Percentiles rank a stretch among this genome's conserved stretches.
Conservation (phyloP, 2,888 invertebrate genomes). For the Danaus chrysippus region DNA sequence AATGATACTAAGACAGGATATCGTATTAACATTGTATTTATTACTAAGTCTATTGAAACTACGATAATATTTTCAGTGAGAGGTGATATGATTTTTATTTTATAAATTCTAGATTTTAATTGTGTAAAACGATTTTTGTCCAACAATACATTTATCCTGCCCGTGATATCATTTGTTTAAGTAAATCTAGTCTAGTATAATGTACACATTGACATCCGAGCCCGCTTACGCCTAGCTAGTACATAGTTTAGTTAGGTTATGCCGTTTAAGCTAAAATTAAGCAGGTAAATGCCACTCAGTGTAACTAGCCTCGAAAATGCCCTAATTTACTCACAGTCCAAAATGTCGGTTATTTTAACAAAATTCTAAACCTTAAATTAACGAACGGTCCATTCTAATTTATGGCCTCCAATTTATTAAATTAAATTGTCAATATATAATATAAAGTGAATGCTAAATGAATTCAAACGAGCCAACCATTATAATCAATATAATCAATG, state of each 20-base stretch:
- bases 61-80: neutral
- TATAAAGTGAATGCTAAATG: neutral
- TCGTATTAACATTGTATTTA: neutral
- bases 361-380: conserved; percentile 56
- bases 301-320: conserved; percentile 49
- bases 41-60: neutral
- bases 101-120: too few species aligned
- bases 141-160: too few species aligned
- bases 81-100: neutral
- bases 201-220: neutral
- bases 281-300: conserved; percentile 31
- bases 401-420: conserved; percentile 50
- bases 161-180: too few species aligned
- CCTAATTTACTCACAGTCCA: conserved; percentile 68
- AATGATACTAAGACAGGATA: neutral
- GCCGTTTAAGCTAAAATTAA: conserved; percentile 25
- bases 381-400: conserved; percentile 54
- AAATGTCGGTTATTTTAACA: conserved; percentile 48
- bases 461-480: neutral
- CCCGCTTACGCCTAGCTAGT: neutral
- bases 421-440: conserved; percentile 43
- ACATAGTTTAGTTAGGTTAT: conserved; percentile 17
- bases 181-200: neutral
- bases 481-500: neutral
- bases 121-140: too few species aligned